Base-by-base conservation (phyloP, 2,113 vertebrate genomes). In the Ibidorhyncha struthersii region DNA sequence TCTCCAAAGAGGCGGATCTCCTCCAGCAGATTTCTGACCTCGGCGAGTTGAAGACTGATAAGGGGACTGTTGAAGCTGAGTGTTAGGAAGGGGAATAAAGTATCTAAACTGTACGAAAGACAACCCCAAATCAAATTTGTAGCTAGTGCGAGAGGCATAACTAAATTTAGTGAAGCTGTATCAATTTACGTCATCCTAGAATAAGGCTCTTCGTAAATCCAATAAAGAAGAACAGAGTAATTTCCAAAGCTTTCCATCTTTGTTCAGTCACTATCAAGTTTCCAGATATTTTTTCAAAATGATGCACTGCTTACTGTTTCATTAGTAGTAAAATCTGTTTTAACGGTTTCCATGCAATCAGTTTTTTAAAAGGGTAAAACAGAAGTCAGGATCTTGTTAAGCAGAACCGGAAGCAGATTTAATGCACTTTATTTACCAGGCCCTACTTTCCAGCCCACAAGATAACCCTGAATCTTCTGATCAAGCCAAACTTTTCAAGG, bases 261-360 rank as follows among this genome's bases (percentile, higher is more conserved):
- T 58, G 14, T 66, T 81, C 38, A 61, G 32, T 41, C 65, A 9
- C 23, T 91, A 43, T 58, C 58, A 89, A 27, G 11, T 89, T 86
- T 49, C 40, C 29, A 25, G 27, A 56, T 9, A 8, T 40, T 43
- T 82, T 73, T 90, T 78, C 43, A 90, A 93, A 82, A 62, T 77
- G 9, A 94, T 71, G 14, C 8, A 88, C 36, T 82, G 32, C 19
- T 89, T 87, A 87, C 20, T 34, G 89, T 88, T 95, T 78, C 88
- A 86, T 86, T 78, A 88, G 70, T 26, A 88, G 23, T 58, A 91
- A 91, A 38, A 79, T 65, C 13, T 69, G 36, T 80, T 93, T 92
- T 74, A 92, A 81, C 43, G 88, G 34, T 61, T 91, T 76, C 36
- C 25, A 47, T 85, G 90, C 36, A 80, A 90, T 34, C 14, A 55